Conservation (phyloP, 2,888 invertebrate species). For the Hirtodrosophila duncani region DNA sequence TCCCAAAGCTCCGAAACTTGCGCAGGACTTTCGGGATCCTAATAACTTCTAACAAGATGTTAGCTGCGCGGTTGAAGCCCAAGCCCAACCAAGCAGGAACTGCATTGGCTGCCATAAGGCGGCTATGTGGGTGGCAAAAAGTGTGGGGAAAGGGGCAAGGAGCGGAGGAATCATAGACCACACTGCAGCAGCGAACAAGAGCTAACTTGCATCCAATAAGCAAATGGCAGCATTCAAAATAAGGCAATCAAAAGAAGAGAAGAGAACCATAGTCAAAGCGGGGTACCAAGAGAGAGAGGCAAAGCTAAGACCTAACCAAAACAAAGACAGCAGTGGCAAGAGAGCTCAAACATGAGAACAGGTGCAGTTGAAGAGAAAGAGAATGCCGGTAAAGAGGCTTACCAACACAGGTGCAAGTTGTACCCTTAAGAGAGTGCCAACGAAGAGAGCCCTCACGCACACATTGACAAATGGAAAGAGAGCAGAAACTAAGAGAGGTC, state of each 20-base stretch:
- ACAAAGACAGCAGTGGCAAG: slow-evolving; percentile 17
- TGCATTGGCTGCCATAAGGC: slow-evolving; percentile 24
- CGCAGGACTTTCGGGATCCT: slow-evolving; percentile 68
- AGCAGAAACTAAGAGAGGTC: slow-evolving; percentile 25
- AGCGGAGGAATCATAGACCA: slow-evolving; percentile 4
- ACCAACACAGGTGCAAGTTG: slow-evolving; percentile 52
- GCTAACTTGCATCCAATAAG: slow-evolving; percentile 50
- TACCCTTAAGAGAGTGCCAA: slow-evolving; percentile 31
- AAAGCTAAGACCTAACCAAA: slow-evolving; percentile 41
- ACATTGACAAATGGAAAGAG: slow-evolving; percentile 46
- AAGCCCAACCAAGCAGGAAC: slow-evolving; percentile 24
- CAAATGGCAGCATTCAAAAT: slow-evolving; percentile 50
- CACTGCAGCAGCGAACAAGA: slow-evolving; percentile 15
- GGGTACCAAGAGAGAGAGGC: slow-evolving; percentile 23
- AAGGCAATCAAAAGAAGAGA: slow-evolving; percentile 5
- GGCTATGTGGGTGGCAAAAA: background rate
- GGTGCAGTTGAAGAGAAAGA: slow-evolving; percentile 30
- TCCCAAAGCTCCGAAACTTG: slow-evolving; percentile 65
- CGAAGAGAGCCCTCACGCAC: slow-evolving; percentile 48
- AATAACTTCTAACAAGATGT: slow-evolving; percentile 75
- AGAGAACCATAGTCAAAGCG: background rate
- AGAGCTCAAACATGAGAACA: slow-evolving; percentile 25
- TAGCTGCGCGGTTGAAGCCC: slow-evolving; percentile 53
- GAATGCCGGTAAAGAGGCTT: slow-evolving; percentile 26
- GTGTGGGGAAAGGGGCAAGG: background rate